Evolutionary conservation across 1,140 invertebrate species (phyloP), one percentile per base, ranked within the genome.

Genomic region (Helicoverpa armigera): DNA sequence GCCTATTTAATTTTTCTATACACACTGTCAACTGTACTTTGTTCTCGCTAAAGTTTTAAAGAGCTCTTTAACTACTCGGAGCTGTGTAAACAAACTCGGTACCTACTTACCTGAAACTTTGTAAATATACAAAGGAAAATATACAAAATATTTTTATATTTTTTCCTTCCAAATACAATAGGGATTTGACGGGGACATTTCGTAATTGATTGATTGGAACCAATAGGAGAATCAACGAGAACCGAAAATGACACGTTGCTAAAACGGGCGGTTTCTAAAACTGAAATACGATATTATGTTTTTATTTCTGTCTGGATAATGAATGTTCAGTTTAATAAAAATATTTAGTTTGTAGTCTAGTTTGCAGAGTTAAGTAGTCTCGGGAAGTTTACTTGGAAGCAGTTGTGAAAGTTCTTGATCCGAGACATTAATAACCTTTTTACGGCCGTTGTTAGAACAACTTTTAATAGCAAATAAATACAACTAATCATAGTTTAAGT

Each of bases 381-480:
- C 18, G 16, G n/a, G 50, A 74, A 80, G 58, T 74, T 80, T 67
- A 67, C 69, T 72, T 48, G 18, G 29, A 48, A 67, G 50, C 18
- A 74, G 70, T 72, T 80, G 35, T 14, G 63, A 76, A 81, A 81
- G 16, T 81, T 81, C 58, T 51, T 54, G 72, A 70, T 76, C 65
- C 70, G 72, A 76, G 76, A 76, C 80, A 75, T 81, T 81, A 81
- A 81, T 81, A 76, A 76, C 73, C 72, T 81, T 76, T 81, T 81
- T 67, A 80, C 67, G 67, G 58, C 29, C 56, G 54, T 80, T 61
- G 69, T 73, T 73, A 18, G 61, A 50, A 53, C 56, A 73, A 73
- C 48, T 73, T 80, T 69, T 80, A 72, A 80, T 53, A 48, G 50
- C 18, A 73, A 72, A 73, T 63, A 76, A 54, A 72, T 60, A 76